Evolutionary conservation across 2,888 invertebrate species (phyloP).

Genomic region (Mythimna pallens): DNA sequence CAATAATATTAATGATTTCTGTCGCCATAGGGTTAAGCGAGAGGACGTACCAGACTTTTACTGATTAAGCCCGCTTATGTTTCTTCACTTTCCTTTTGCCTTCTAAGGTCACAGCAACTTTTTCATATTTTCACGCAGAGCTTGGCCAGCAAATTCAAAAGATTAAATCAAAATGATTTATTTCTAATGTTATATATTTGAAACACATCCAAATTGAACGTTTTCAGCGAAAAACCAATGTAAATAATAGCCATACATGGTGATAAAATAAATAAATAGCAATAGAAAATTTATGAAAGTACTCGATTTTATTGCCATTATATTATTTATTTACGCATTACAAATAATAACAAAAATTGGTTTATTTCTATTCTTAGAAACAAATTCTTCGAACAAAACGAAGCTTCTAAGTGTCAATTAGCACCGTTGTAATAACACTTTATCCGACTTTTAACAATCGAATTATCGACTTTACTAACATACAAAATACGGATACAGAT

Average conservation of each 20-base stretch:
- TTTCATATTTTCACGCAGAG: no score
- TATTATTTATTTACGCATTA: background rate
- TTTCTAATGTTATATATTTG: background rate
- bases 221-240: background rate
- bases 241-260: background rate
- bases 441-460: constrained; percentile 73
- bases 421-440: constrained; percentile 67
- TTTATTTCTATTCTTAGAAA: background rate
- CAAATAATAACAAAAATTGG: background rate
- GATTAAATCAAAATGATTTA: background rate
- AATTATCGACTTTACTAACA: constrained; percentile 75
- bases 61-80: no score
- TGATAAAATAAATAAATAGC: background rate
- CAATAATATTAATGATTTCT: no score
- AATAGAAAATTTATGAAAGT: constrained; percentile 11
- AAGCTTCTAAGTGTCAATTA: constrained; percentile 66
- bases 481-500: constrained; percentile 65
- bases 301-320: background rate
- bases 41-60: no score
- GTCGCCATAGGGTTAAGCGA: no score
- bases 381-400: constrained; percentile 8
- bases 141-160: no score
- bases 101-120: no score
- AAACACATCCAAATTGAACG: background rate
- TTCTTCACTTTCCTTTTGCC: no score